A percentile compares a stretch with the other conserved stretches of the same genome.
Evolutionary conservation across 2,888 invertebrate species (phyloP).

Genomic region (Ptychoptera contaminata): DNA sequence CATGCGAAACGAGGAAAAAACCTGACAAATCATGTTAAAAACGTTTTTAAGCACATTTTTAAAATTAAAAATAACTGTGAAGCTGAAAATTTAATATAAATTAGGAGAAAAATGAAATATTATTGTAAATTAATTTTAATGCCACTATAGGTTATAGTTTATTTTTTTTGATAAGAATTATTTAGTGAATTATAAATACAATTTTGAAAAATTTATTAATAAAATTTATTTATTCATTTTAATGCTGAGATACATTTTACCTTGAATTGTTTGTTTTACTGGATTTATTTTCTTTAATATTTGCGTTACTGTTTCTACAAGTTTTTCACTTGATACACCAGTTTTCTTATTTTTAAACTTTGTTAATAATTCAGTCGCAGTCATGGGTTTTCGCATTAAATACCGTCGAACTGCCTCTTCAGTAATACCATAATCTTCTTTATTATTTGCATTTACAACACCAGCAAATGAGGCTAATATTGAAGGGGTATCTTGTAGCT

Average conservation of each 20-base stretch:
- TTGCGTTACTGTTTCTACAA: constrained; percentile 87
- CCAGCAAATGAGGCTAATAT: constrained; percentile 28
- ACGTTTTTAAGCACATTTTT: too few relatives aligned
- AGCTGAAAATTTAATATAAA: too few relatives aligned
- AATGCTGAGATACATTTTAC: constrained; percentile 86
- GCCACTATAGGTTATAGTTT: too few relatives aligned
- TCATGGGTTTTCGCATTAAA: constrained; percentile 92
- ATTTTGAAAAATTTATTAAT: neutral
- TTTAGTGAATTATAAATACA: neutral
- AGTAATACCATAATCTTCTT: constrained; percentile 68
- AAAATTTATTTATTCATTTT: constrained; percentile 33
- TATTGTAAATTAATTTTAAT: too few relatives aligned
- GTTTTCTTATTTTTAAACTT: constrained; percentile 93
- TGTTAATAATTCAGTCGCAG: constrained; percentile 84
- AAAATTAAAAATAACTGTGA: too few relatives aligned
- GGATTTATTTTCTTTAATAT: constrained; percentile 91
- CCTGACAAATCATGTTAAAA: too few relatives aligned
- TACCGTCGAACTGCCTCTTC: constrained; percentile 92
- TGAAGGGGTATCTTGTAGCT: constrained; percentile 22
- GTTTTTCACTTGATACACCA: constrained; percentile 74
- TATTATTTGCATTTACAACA: constrained; percentile 23
- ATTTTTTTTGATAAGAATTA: too few relatives aligned
- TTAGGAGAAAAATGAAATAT: too few relatives aligned
- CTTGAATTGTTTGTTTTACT: constrained; percentile 78
- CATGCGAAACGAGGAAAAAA: too few relatives aligned